phyloP scores from a whole-genome alignment of 2,797 vertebrate species.

The Botia almorhae region DNA sequence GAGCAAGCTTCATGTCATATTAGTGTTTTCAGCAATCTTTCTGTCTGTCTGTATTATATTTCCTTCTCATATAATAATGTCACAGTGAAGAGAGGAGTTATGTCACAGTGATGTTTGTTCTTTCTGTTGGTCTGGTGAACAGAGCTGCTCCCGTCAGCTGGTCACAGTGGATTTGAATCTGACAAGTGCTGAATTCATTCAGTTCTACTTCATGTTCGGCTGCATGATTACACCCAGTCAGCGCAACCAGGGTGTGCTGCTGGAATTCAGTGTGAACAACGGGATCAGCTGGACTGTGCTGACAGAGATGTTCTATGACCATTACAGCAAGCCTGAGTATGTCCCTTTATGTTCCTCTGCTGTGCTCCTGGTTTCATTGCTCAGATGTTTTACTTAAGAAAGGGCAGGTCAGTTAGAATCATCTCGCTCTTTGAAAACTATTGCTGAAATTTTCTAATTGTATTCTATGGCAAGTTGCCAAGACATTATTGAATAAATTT shows the following conservation, averaged over 20 bases:
- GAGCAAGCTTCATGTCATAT: neutral
- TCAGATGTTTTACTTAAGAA: neutral
- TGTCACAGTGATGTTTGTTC: neutral
- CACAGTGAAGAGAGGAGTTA: neutral
- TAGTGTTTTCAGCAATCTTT: neutral
- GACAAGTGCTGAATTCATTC: conserved; percentile 95
- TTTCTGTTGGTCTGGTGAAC: conserved; percentile 18
- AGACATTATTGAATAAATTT: no score
- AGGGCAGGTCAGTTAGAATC: neutral
- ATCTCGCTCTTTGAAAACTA: no score
- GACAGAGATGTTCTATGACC: conserved; percentile 96
- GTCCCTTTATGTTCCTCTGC: neutral
- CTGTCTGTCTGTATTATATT: neutral
- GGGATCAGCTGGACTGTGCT: conserved; percentile 94
- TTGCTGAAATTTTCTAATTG: no score
- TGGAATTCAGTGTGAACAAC: conserved; percentile 95
- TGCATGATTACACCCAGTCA: conserved; percentile 93
- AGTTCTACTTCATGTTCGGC: conserved; percentile 99
- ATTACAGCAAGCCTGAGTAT: conserved; percentile 97
- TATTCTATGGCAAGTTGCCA: no score
- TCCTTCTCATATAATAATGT: neutral
- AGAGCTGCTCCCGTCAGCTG: conserved; percentile 94
- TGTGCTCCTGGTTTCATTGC: neutral
- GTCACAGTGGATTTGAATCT: conserved; percentile 96
- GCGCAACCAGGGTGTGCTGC: conserved; percentile 94